Evolutionary conservation across 2,888 invertebrate genomes (phyloP).

Genomic region (Lymantria dispar): DNA sequence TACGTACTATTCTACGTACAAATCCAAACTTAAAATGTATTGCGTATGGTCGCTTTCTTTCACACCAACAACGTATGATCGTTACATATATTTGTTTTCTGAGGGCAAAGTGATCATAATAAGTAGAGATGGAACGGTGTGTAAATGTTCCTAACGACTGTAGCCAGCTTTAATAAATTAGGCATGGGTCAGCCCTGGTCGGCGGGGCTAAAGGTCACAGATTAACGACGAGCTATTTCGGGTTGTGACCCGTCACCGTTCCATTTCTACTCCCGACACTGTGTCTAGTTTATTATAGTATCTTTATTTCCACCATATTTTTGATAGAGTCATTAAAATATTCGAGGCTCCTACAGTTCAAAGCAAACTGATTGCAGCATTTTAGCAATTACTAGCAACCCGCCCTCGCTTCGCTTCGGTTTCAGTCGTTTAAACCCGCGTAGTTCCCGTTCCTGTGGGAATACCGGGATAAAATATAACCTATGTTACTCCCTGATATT

Average conservation of each 20-base stretch:
- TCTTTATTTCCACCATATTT: slow-evolving; percentile 35
- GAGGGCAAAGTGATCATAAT: slow-evolving; percentile 24
- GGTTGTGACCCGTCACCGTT: slow-evolving; percentile 61
- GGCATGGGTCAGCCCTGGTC: slow-evolving; percentile 56
- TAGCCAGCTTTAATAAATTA: slow-evolving; percentile 66
- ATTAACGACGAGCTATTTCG: slow-evolving; percentile 71
- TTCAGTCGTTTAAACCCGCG: too few species aligned
- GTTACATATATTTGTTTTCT: too few species aligned
- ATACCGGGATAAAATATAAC: too few species aligned
- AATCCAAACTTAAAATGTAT: too few species aligned
- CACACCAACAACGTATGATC: too few species aligned
- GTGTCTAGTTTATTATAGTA: slow-evolving; percentile 43
- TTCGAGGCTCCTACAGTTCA: slow-evolving; percentile 19
- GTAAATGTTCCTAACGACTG: slow-evolving; percentile 41
- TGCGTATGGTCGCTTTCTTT: too few species aligned
- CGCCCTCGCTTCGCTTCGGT: too few species aligned
- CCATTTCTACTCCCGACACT: slow-evolving; percentile 56
- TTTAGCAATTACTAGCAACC: not conserved
- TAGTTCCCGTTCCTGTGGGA: too few species aligned
- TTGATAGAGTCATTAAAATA: slow-evolving; percentile 25
- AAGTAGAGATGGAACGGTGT: slow-evolving; percentile 24
- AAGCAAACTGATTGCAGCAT: not conserved
- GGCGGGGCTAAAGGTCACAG: slow-evolving; percentile 66
- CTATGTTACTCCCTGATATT: too few species aligned
- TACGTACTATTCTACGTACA: too few species aligned